Evolutionary conservation across 2,113 vertebrate genomes (phyloP).

Genomic region (Eclectus roratus): DNA sequence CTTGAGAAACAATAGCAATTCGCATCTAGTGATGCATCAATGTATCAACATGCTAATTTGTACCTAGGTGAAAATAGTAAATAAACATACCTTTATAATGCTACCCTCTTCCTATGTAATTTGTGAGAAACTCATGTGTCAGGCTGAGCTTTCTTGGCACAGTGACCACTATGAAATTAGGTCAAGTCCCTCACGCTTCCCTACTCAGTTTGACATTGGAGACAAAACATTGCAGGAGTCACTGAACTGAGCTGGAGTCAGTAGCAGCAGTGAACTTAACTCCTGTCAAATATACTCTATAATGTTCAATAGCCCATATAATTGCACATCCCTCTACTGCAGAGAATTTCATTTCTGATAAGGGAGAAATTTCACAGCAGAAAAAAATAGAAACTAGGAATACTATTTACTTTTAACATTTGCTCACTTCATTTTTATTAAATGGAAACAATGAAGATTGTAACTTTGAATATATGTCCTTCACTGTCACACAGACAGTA

Average conservation of each 20-base stretch:
- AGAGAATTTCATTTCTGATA: not conserved
- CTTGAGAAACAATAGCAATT: constrained; percentile 9
- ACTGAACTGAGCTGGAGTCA: not conserved
- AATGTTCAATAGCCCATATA: not conserved
- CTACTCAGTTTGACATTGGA: not conserved
- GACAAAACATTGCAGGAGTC: not conserved
- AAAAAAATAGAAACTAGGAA: not conserved
- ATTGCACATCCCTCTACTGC: not conserved
- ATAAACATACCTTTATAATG: not conserved
- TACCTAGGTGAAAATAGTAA: not conserved
- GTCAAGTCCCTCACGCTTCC: not conserved
- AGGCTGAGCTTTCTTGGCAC: not conserved
- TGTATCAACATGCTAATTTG: not conserved
- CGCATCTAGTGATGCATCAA: not conserved
- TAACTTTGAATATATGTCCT: not conserved
- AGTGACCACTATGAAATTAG: not conserved
- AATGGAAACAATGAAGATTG: not conserved
- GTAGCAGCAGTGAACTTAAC: not conserved
- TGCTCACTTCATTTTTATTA: not conserved
- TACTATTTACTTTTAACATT: not conserved
- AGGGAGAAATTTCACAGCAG: not conserved
- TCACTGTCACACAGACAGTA: not conserved
- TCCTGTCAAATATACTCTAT: not conserved
- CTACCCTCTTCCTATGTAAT: not conserved
- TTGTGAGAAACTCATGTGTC: not conserved